Base-by-base conservation (phyloP, 2,797 vertebrate species). In the Cirrhinus molitorella region DNA sequence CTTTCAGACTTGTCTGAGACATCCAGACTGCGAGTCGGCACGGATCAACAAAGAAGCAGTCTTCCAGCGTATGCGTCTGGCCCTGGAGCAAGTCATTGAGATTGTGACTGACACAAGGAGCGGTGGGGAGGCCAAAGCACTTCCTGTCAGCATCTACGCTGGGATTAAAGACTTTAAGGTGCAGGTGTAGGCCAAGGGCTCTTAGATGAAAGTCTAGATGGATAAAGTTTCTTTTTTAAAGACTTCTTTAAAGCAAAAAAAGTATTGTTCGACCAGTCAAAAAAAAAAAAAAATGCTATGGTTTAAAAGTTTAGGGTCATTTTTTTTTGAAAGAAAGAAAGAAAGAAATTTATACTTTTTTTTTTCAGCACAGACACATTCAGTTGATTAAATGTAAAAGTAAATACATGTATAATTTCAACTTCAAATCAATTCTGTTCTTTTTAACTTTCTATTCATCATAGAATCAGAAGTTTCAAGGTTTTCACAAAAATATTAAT, bases 141-240 rank as follows among this genome's bases (percentile, higher is more conserved):
- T 95, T 21, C 94, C 97, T 61, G 86, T 95, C 89, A 97, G 96
- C 93, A 96, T 99, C 93, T 98, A 98, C 90, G 94, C 93, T 76
- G 96, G 95, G 86, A 97, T 99, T 92, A 98, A 93, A 91, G 96
- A 98, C 88, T 97, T 99, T 91, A 99, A 98, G 96, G 98, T 99
- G 92, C 84, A 91, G 92, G 61, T 59, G 19, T 40, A 28, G 34
- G 13, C 47, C 63, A 71, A 65, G n/a, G 19, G 57, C 80, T 75
- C 37, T 53, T 40, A 55, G 40, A 65, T 21, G 25, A 16, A 87
- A 13, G 5, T 13, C 14, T 78, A 28, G 47, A 7, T 79, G 11
- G 61, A 83, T 61, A 43, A 19, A 53, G 28, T 59, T 45, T 79
- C 9, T 67, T 8, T 71, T 59, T 37, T 14, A 40, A 71, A 31